Conservation (phyloP, 2,888 invertebrate species). For the Schizaphis graminum region DNA sequence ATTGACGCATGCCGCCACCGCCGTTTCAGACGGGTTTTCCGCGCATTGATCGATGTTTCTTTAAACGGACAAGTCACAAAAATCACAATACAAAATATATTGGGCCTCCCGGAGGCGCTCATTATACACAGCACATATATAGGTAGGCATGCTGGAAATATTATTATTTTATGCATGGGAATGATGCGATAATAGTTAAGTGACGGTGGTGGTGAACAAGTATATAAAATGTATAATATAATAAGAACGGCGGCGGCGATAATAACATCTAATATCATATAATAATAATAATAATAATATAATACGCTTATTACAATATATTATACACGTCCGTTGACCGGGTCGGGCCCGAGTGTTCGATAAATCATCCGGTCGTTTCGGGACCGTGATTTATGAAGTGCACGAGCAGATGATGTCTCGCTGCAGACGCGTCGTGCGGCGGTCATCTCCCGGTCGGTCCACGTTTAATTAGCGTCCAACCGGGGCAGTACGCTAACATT, state of each 20-base stretch:
- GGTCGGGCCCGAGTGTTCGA: not conserved
- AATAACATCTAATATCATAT: not conserved
- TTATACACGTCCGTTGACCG: not conserved
- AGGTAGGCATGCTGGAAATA: not conserved
- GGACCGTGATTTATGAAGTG: conserved; percentile 20
- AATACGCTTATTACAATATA: conserved; percentile 11
- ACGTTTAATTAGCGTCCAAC: conserved; percentile 14
- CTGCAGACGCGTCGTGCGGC: not conserved
- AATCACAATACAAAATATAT: not conserved
- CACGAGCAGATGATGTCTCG: not conserved
- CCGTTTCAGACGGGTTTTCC: not conserved
- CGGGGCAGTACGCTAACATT: not conserved
- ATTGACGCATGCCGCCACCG: not conserved
- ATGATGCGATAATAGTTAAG: not conserved
- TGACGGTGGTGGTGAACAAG: not conserved
- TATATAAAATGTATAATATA: not conserved
- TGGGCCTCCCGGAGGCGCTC: not conserved
- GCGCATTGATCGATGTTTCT: conserved; percentile 5
- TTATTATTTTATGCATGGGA: not conserved
- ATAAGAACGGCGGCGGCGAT: not conserved
- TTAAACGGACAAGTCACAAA: conserved; percentile 12
- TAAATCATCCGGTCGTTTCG: conserved; percentile 31
- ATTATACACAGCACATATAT: not conserved
- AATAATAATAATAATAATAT: not conserved
- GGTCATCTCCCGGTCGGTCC: not conserved